phyloP scores from a whole-genome alignment of 2,797 vertebrate species.

The Pelochelys cantorii region DNA sequence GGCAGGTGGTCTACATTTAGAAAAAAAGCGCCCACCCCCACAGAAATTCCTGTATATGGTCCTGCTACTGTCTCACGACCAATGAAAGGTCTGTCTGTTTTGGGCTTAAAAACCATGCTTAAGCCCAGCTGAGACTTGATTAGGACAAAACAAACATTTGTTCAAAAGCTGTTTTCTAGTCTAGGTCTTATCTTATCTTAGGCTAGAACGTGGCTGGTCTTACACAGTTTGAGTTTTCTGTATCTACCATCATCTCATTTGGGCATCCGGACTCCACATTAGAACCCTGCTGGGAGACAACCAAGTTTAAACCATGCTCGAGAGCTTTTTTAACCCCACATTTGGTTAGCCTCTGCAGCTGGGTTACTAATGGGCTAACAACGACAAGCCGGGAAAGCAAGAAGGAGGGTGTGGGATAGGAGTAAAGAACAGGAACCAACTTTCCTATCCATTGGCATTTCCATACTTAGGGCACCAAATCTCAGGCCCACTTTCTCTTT shows the following conservation, averaged over 20 bases:
- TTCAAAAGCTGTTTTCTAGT: not conserved
- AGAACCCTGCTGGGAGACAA: not conserved
- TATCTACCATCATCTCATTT: not conserved
- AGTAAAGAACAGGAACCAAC: not conserved
- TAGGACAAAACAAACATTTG: not conserved
- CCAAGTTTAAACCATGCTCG: not conserved
- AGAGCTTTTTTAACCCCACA: not conserved
- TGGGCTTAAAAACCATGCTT: not conserved
- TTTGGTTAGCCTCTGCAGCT: not conserved
- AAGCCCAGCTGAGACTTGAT: not conserved
- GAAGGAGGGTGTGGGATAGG: not conserved
- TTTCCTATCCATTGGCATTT: not conserved
- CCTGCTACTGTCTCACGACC: not conserved
- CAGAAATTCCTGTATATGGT: too few relatives aligned
- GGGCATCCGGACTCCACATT: not conserved
- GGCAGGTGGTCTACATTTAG: too few relatives aligned
- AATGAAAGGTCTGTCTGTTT: not conserved
- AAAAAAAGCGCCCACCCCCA: too few relatives aligned
- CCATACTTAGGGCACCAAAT: not conserved
- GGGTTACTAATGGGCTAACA: not conserved
- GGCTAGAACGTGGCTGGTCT: not conserved
- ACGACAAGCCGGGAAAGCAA: conserved; percentile 12
- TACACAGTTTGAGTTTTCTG: not conserved
- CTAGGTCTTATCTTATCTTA: not conserved
- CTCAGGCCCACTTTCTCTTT: not conserved